Conservation (phyloP, 1,140 invertebrate genomes). For the Bombus waltoni region DNA sequence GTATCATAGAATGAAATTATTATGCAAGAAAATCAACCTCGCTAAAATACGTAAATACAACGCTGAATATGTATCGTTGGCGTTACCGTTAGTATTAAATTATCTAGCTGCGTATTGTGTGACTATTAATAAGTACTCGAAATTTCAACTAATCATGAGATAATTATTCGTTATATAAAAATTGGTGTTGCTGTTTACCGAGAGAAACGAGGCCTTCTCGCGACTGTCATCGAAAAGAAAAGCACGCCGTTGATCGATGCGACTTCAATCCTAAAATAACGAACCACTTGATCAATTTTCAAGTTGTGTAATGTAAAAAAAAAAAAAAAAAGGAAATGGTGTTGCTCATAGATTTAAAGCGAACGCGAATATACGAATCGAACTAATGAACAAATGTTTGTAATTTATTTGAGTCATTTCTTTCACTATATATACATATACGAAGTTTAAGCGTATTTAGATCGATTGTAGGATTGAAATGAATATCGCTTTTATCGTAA, state of each 20-base stretch:
- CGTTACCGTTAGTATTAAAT: slow-evolving; percentile 42
- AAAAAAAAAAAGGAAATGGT: background rate
- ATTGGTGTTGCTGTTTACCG: background rate
- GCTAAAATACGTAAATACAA: background rate
- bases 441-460: background rate
- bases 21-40: background rate
- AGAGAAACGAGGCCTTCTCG: background rate
- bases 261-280: background rate
- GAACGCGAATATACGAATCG: background rate
- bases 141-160: background rate
- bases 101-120: slow-evolving; percentile 15
- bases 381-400: background rate
- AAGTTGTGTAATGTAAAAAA: background rate
- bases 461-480: background rate
- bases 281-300: background rate
- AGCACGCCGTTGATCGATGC: no score
- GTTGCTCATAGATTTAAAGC: background rate
- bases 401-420: background rate
- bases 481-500: background rate
- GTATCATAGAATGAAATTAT: background rate
- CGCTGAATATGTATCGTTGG: background rate
- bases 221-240: background rate
- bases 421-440: no score
- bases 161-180: background rate
- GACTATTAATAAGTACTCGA: slow-evolving; percentile 17